Evolutionary conservation across 1,140 invertebrate genomes (phyloP).

Genomic region (Micrasema longulum): DNA sequence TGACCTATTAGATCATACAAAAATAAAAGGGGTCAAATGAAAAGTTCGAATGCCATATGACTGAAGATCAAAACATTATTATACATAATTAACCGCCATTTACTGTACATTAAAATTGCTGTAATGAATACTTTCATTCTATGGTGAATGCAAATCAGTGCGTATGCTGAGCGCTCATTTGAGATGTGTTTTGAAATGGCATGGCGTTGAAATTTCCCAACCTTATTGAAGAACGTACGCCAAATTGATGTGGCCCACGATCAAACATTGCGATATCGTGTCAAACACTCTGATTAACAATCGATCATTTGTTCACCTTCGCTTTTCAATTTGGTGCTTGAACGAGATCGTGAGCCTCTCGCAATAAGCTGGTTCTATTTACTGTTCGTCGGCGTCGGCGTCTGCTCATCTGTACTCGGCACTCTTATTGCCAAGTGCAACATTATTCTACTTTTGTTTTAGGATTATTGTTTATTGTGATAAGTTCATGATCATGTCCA

Average conservation of each 20-base stretch:
- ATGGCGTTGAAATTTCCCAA: slow-evolving; percentile 2
- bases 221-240: slow-evolving; percentile 8
- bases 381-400: too few relatives aligned
- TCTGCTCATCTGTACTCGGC: neutral
- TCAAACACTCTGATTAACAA: slow-evolving; percentile 39
- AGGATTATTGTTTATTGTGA: neutral
- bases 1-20: too few relatives aligned
- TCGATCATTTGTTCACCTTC: slow-evolving; percentile 42
- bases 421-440: slow-evolving; percentile 15
- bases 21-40: too few relatives aligned
- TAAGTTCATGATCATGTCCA: neutral
- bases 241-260: slow-evolving; percentile 27
- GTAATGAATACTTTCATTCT: slow-evolving; percentile 3
- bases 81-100: too few relatives aligned
- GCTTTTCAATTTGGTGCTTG: slow-evolving; percentile 35
- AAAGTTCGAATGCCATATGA: too few relatives aligned
- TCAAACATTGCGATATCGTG: slow-evolving; percentile 32
- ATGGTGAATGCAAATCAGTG: neutral
- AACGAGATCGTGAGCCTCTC: slow-evolving; percentile 19
- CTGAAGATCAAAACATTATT: too few relatives aligned
- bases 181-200: slow-evolving; percentile 2
- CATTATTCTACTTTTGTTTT: neutral
- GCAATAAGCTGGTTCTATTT: neutral
- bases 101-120: too few relatives aligned
- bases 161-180: neutral